Conservation (phyloP, 2,797 vertebrate species). For the Malurus splendens region DNA sequence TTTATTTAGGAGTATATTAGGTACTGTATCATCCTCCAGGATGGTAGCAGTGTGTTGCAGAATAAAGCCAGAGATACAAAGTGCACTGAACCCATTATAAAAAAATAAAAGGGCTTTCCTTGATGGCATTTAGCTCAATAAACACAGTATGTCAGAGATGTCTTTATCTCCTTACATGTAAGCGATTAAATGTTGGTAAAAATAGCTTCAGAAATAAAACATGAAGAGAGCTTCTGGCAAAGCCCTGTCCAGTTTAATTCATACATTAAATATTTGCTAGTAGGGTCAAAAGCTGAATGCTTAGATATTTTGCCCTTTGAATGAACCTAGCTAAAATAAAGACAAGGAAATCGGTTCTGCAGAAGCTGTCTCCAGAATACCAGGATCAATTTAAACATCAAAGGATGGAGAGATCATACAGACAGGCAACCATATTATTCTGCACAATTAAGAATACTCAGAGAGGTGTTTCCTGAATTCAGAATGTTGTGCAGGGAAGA, state of each 20-base stretch:
- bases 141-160: conserved; percentile 67
- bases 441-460: conserved; percentile 42
- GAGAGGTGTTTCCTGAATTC: conserved; percentile 41
- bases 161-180: conserved; percentile 71
- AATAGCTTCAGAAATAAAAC: conserved; percentile 70
- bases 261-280: conserved; percentile 74
- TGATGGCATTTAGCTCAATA: conserved; percentile 67
- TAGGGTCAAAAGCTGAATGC: conserved; percentile 70
- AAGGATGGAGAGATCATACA: conserved; percentile 56
- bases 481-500: conserved; percentile 43
- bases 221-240: conserved; percentile 66
- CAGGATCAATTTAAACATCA: conserved; percentile 68
- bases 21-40: conserved; percentile 47
- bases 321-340: conserved; percentile 72
- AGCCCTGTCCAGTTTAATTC: conserved; percentile 72
- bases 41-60: conserved; percentile 27
- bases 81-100: conserved; percentile 31
- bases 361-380: conserved; percentile 60
- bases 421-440: conserved; percentile 58
- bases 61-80: conserved; percentile 45
- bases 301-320: conserved; percentile 74
- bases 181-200: conserved; percentile 70
- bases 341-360: conserved; percentile 44
- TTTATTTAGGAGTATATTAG: conserved; percentile 37
- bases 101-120: conserved; percentile 53